A percentile compares a stretch with the other conserved stretches of the same genome.
These are phyloP conservation scores for cat (Felis catus) DNA, from an alignment of 2,113 vertebrate genomes.

Conservation along the genomic window DNA sequence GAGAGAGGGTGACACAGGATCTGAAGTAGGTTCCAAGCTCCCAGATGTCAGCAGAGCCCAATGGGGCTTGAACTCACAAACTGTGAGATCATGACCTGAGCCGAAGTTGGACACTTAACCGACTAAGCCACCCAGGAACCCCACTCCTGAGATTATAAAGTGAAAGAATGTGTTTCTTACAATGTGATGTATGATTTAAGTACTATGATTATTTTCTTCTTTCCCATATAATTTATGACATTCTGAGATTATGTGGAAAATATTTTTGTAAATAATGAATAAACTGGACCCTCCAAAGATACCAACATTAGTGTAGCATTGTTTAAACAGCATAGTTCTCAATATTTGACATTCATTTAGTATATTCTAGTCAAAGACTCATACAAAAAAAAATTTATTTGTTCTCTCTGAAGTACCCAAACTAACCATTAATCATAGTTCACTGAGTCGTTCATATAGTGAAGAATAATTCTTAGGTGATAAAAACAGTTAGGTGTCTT, in stretches of 20 bases:
- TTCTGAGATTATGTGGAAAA: not conserved
- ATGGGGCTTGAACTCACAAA: too few species aligned
- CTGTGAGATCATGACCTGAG: too few species aligned
- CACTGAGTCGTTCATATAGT: not conserved
- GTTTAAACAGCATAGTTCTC: not conserved
- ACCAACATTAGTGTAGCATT: not conserved
- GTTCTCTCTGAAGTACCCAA: not conserved
- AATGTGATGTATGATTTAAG: not conserved
- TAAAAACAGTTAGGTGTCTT: not conserved
- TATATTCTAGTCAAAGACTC: not conserved
- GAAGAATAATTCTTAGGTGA: not conserved
- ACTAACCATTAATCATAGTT: not conserved
- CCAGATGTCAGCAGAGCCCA: too few species aligned
- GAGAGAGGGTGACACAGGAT: too few species aligned
- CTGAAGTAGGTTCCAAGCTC: too few species aligned
- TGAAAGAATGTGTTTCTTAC: not conserved
- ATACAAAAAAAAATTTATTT: not conserved
- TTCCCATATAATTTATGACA: not conserved
- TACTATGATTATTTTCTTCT: not conserved
- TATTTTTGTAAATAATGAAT: not conserved
- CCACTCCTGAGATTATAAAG: not conserved
- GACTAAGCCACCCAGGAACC: too few species aligned
- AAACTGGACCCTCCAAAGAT: not conserved
- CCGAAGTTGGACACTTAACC: too few species aligned
- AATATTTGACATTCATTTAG: not conserved